Base-by-base conservation (phyloP, 2,888 invertebrate genomes). In the Protonemura montana region DNA sequence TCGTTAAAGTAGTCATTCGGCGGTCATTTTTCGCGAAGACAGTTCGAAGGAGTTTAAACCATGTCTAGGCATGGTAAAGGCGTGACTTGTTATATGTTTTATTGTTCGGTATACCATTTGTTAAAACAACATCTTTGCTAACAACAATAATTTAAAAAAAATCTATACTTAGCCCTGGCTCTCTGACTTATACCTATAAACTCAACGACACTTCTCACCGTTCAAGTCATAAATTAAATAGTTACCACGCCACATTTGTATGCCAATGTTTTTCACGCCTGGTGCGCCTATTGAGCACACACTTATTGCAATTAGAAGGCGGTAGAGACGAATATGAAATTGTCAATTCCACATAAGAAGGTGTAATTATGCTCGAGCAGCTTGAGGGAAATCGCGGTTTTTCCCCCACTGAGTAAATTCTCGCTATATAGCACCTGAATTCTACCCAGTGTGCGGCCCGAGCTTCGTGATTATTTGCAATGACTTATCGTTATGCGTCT, bases 381-480 rank as follows among this genome's bases (percentile, higher is more conserved):
- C 59, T 59, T 59, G 59, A 59, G 59, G 59, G 59, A 59, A 59
- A 59, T 59, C 59, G 59, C 59, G 21, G 13, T 16, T 59, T 59
- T 59, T 59, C 59, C 59, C 59, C 59, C 21, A 59, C 59, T 13
- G 59, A 10, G 59, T 21, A 21, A 59, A n/a, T n/a, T 10, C 16
- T 59, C 16, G 59, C 59, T 21, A 13, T n/a, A n/a, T 35, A 35
- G 35, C 35, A 35, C 35, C 35, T 35, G 35, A 35, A 59, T 10
- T 59, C 1, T 59, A 59, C 21, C 13, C 13, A 59, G 59, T 21
- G 21, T 13, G 59, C n/a, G n/a, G n/a, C n/a, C n/a, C n/a, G n/a
- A n/a, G 59, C 59, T 10, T 59, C 78, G 7, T 78, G 78, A 78
- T 78, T 78, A 78, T 27, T 78, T 26, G 28, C 78, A 28, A 78